These are phyloP conservation scores for Motacilla alba DNA, from an alignment of 2,113 vertebrate genomes.

Conservation along the genomic window DNA sequence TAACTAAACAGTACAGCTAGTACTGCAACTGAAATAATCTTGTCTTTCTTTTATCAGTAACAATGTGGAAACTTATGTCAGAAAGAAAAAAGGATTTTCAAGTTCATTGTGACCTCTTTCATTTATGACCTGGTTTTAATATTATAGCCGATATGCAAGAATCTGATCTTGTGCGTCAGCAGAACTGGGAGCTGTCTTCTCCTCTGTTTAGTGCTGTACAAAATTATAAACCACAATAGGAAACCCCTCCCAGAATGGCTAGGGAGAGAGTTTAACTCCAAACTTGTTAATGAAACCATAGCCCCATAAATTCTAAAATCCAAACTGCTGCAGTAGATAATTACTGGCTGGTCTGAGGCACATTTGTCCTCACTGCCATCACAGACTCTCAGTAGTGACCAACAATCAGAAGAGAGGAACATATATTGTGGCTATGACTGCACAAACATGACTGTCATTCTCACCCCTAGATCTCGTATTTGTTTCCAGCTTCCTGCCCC, in stretches of 20 bases:
- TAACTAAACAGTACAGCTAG: neutral
- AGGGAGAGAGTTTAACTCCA: neutral
- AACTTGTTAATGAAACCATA: neutral
- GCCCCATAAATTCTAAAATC: neutral
- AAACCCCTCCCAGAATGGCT: neutral
- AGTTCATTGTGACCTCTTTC: neutral
- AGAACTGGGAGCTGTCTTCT: neutral
- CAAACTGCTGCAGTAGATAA: fast-evolving
- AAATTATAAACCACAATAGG: neutral
- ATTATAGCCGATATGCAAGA: neutral
- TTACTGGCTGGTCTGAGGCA: neutral
- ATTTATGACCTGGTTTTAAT: neutral
- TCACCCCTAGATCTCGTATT: neutral
- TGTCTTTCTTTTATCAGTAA: neutral
- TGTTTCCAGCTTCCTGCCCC: neutral
- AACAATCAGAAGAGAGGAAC: neutral
- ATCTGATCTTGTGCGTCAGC: neutral
- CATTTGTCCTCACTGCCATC: neutral
- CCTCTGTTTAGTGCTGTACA: neutral
- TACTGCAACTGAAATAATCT: neutral
- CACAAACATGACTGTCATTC: neutral
- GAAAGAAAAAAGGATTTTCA: neutral
- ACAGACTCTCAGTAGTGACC: neutral
- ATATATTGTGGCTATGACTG: fast-evolving
- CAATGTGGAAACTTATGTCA: neutral